Percentiles rank a stretch among this genome's conserved stretches.
phyloP scores from a whole-genome alignment of 2,888 invertebrate genomes.

The Nasonia oneida region DNA sequence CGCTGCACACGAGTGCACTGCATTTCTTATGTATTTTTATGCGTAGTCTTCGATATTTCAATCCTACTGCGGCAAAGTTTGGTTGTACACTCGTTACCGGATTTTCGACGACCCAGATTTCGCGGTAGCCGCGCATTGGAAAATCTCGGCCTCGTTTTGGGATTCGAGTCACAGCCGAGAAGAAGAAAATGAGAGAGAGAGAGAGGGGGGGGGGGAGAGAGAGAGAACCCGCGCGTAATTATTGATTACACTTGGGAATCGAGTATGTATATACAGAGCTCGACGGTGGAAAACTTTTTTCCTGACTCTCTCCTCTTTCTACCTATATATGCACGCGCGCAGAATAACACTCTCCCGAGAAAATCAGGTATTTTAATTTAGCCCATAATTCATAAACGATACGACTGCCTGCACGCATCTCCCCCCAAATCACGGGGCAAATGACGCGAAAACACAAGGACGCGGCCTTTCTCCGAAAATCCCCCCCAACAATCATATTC shows the following conservation, averaged over 20 bases:
- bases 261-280: neutral
- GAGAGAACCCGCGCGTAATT: neutral
- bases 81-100: too few relatives aligned
- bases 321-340: neutral
- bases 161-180: neutral
- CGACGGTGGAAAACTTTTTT: neutral
- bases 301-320: too few relatives aligned
- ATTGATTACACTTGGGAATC: neutral
- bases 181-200: too few relatives aligned
- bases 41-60: too few relatives aligned
- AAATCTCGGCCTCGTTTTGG: neutral
- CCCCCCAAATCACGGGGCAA: neutral
- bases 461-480: neutral
- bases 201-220: too few relatives aligned
- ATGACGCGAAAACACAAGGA: neutral
- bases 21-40: too few relatives aligned
- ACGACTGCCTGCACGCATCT: neutral
- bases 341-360: neutral
- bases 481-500: neutral
- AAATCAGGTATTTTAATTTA: neutral
- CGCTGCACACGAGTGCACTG: too few relatives aligned
- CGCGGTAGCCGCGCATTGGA: neutral
- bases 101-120: neutral
- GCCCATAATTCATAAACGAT: slow-evolving; percentile 12
- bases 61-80: too few relatives aligned